Evolutionary conservation across 92 coral and sea anemone genomes (phyloP).

Genomic region (Virgularia gustaviana): DNA sequence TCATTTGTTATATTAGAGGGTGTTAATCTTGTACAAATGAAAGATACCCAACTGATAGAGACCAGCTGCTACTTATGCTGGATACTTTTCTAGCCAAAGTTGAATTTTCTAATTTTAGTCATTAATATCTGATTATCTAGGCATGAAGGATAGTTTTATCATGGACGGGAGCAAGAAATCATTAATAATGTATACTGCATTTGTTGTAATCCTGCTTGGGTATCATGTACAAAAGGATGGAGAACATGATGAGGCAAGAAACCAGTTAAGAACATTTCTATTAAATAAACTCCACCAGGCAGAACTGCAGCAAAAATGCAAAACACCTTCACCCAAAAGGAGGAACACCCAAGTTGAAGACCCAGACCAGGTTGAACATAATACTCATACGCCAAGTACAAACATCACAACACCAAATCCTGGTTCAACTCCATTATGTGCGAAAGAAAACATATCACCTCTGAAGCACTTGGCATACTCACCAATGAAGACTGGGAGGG

Average conservation of each 20-base stretch:
- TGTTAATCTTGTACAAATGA: too few species aligned
- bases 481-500: constrained; percentile 3
- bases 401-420: too few species aligned
- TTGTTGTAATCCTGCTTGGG: neutral
- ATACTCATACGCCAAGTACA: neutral
- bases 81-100: too few species aligned
- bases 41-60: too few species aligned
- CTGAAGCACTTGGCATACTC: constrained; percentile 6
- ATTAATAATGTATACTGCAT: neutral
- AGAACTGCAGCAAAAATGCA: neutral
- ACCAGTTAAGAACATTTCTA: neutral
- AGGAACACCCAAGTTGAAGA: too few species aligned
- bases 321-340: constrained; percentile 2
- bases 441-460: constrained; percentile 21
- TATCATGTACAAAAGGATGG: neutral
- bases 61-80: too few species aligned
- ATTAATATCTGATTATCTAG: too few species aligned
- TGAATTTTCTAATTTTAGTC: too few species aligned
- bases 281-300: neutral
- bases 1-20: too few species aligned
- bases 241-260: neutral
- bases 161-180: neutral
- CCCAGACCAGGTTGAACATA: neutral
- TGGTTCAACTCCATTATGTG: constrained; percentile 14
- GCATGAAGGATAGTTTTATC: neutral